Evolutionary conservation across 1,140 invertebrate genomes (phyloP).

Genomic region (Zophobas morio): DNA sequence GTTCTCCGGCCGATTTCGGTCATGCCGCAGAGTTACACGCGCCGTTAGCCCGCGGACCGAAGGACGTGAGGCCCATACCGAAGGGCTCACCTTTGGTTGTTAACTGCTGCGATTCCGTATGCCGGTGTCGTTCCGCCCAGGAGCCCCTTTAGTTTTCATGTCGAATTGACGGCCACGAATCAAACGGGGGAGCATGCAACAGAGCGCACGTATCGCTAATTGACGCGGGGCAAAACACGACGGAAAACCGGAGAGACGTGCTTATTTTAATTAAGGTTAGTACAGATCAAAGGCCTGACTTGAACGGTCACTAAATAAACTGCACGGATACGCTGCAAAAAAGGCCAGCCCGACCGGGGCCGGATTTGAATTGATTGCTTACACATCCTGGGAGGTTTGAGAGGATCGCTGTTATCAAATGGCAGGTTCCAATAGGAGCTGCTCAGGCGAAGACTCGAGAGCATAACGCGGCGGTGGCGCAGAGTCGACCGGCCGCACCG

Average conservation of each 20-base stretch:
- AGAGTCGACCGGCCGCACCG: too few relatives aligned
- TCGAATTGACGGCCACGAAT: slow-evolving; percentile 4
- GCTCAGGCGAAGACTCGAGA: too few relatives aligned
- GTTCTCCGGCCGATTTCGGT: slow-evolving; percentile 43
- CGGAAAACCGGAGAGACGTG: slow-evolving; percentile 24
- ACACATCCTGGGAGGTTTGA: too few relatives aligned
- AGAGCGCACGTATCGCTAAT: slow-evolving; percentile 23
- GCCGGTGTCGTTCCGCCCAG: slow-evolving; percentile 50
- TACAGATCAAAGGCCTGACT: too few relatives aligned
- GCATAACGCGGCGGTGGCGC: too few relatives aligned
- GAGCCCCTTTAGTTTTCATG: slow-evolving; percentile 29
- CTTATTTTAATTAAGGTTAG: slow-evolving; percentile 40
- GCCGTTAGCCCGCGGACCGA: slow-evolving; percentile 57
- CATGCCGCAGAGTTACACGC: slow-evolving; percentile 54
- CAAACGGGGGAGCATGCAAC: slow-evolving; percentile 29
- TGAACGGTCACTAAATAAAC: too few relatives aligned
- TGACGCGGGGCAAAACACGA: slow-evolving; percentile 19
- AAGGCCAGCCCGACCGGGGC: too few relatives aligned
- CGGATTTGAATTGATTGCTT: too few relatives aligned
- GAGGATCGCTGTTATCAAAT: too few relatives aligned
- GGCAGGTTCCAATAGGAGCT: too few relatives aligned
- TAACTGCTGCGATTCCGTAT: slow-evolving; percentile 60
- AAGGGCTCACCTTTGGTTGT: slow-evolving; percentile 51
- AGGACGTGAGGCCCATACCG: slow-evolving; percentile 57
- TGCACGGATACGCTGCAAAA: too few relatives aligned